Conservation (phyloP, 2,113 vertebrate species). For the Rhinoptilus africanus region DNA sequence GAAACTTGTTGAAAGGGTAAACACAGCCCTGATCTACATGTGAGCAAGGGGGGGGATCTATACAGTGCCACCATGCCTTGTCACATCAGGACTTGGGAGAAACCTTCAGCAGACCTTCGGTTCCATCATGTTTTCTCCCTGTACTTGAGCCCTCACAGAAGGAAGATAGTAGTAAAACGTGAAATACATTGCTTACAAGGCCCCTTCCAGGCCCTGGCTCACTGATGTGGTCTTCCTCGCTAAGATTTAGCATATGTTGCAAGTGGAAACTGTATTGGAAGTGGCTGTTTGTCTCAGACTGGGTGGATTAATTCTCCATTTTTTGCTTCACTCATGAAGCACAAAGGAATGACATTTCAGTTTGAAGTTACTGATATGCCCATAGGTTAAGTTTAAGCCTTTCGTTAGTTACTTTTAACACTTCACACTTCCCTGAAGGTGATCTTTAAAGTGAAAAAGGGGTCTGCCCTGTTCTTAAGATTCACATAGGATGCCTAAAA, state of each 20-base stretch:
- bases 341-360: not conserved
- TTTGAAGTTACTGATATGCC: not conserved
- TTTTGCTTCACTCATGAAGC: not conserved
- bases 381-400: not conserved
- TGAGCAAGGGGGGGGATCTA: not conserved
- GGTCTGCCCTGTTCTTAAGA: not conserved
- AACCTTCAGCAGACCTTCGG: not conserved
- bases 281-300: not conserved
- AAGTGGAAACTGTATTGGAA: not conserved
- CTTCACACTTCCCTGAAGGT: not conserved
- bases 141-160: not conserved
- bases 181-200: not conserved
- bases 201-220: not conserved
- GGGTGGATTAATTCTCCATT: not conserved
- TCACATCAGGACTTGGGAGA: not conserved
- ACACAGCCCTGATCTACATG: not conserved
- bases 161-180: not conserved
- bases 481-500: not conserved
- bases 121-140: not conserved
- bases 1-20: not conserved
- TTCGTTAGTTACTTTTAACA: not conserved
- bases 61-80: rapidly evolving
- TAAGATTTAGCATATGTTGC: not conserved
- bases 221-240: not conserved
- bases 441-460: not conserved